Percentiles rank a stretch among this genome's conserved stretches.
These are phyloP conservation scores for Palaemon carinicauda DNA, from an alignment of 1,140 invertebrate genomes.

Conservation along the genomic window DNA sequence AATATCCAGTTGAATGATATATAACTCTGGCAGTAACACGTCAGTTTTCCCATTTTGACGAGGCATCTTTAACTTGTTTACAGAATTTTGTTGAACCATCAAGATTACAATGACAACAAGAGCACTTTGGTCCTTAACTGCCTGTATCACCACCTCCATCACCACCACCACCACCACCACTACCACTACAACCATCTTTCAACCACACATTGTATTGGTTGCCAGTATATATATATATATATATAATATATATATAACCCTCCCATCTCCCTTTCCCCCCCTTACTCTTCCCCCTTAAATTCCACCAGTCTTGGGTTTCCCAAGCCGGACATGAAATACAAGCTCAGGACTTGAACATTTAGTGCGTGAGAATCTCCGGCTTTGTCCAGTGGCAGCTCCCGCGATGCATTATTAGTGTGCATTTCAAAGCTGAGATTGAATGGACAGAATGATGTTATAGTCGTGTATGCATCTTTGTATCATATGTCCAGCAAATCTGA, in stretches of 20 bases:
- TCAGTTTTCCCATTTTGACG: background rate
- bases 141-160: slow-evolving; percentile 40
- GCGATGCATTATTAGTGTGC: background rate
- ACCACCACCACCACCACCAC: slow-evolving; percentile 43
- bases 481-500: slow-evolving; percentile 47
- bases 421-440: slow-evolving; percentile 21
- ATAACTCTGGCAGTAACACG: no score
- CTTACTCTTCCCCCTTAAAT: slow-evolving; percentile 6
- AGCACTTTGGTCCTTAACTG: slow-evolving; percentile 55
- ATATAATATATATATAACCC: background rate
- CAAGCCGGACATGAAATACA: slow-evolving; percentile 54
- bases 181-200: slow-evolving; percentile 35
- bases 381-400: slow-evolving; percentile 29
- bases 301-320: slow-evolving; percentile 42
- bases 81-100: slow-evolving; percentile 55
- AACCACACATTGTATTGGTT: slow-evolving; percentile 44
- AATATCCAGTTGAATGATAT: no score
- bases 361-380: slow-evolving; percentile 16
- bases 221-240: slow-evolving; percentile 26
- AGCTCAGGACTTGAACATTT: slow-evolving; percentile 52
- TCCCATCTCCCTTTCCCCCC: background rate
- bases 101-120: slow-evolving; percentile 53
- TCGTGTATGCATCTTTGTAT: slow-evolving; percentile 14
- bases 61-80: slow-evolving; percentile 44
- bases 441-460: slow-evolving; percentile 7